Conservation (phyloP, 2,797 vertebrate species). For the Parauchenoglanis ngamensis region DNA sequence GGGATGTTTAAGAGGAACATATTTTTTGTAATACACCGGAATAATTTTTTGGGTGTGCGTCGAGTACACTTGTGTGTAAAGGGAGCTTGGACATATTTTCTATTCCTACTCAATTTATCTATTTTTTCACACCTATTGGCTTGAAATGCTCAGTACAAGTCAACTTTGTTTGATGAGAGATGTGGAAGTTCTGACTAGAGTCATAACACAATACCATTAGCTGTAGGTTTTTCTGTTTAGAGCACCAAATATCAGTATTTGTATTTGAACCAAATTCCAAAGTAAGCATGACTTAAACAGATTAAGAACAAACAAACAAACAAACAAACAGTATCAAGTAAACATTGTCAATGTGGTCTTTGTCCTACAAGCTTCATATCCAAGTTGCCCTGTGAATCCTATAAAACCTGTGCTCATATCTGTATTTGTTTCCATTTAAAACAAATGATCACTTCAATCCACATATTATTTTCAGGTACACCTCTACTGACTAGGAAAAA, state of each 20-base stretch:
- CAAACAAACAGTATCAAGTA: background rate
- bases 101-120: background rate
- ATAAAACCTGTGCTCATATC: background rate
- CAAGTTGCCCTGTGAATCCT: background rate
- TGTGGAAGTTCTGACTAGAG: background rate
- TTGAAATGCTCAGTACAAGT: background rate
- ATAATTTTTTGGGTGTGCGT: conserved; percentile 4
- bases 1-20: conserved; percentile 18
- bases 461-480: background rate
- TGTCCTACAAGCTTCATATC: background rate
- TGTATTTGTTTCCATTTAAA: background rate
- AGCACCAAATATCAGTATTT: too few species aligned
- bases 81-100: background rate
- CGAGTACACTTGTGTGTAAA: background rate
- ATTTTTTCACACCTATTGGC: too few species aligned
- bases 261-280: background rate
- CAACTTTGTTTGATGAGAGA: background rate
- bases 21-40: conserved; percentile 14
- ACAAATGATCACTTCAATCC: background rate
- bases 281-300: background rate
- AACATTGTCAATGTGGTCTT: background rate
- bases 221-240: background rate
- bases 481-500: background rate
- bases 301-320: too few species aligned
- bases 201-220: background rate